Base-by-base conservation (phyloP, 2,888 invertebrate species). In the Aplocera efformata region DNA sequence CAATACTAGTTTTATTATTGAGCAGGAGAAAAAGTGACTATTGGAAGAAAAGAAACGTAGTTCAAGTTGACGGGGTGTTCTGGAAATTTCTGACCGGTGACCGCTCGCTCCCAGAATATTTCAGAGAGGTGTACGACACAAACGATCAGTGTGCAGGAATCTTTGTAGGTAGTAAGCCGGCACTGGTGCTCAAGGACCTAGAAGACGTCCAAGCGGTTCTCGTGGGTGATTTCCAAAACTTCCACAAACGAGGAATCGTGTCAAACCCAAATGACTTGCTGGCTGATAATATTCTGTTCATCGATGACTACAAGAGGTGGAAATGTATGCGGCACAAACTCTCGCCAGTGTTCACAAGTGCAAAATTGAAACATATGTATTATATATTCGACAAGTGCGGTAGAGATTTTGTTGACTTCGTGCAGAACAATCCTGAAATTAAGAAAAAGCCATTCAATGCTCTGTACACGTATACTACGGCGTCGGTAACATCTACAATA, bases 361-460 rank as follows among this genome's bases (percentile, higher is more conserved):
- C 60, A 0, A 81, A 75, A 49, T 57, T 86, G 0, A 83, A 77
- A 42, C 75, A 76, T n/a, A 80, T 85, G 79, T 84, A 76, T 43
- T 64, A 64, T 11, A 72, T 76, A 3, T 58, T 88, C 24, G 72
- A 74, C 1, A 62, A 66, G 32, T 74, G 74, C 48, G 75, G 69
- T 0, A 55, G 56, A 1, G 76, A 81, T 51, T 83, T 82, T 43
- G 67, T 64, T 0, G 50, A 64, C 1, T 61, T 62, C 23, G 35
- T 80, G 7, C 62, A 70, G 42, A 43, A 58, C 7, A 58, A 65
- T 39, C 9, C 52, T n/a, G 30, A 62, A 21, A 41, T 65, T 9
- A 55, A 51, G 22, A 40, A 56, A 3, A 67, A 63, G 1, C 66
- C 78, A 4, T 81, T 72, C 13, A 60, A 67, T 25, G 59, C 53